Percentiles rank a stretch among this genome's conserved stretches.
These are phyloP conservation scores for Epinephelus awoara DNA, from an alignment of 2,797 vertebrate species.

Conservation along the genomic window DNA sequence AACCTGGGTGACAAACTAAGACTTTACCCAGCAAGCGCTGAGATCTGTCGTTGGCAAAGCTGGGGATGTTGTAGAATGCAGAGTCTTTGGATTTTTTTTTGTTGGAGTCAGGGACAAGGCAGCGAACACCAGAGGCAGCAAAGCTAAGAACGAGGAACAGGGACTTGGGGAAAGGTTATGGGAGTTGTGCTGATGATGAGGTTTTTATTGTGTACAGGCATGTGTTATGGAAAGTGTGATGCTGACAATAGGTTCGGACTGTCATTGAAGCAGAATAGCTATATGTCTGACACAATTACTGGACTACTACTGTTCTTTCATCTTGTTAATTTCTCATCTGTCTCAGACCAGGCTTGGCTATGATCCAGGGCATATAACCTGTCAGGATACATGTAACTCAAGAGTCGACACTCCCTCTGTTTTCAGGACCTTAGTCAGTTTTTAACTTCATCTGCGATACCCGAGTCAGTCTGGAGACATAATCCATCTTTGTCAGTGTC, in stretches of 20 bases:
- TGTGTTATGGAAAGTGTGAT: constrained; percentile 32
- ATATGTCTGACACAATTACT: background rate
- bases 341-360: background rate
- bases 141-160: constrained; percentile 15
- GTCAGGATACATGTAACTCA: constrained; percentile 27
- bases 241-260: constrained; percentile 13
- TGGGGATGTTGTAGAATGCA: constrained; percentile 37
- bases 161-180: background rate
- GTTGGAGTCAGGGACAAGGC: constrained; percentile 35
- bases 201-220: constrained; percentile 23
- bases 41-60: constrained; percentile 47
- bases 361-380: constrained; percentile 11
- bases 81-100: constrained; percentile 39
- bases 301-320: constrained; percentile 1
- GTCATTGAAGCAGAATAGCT: background rate
- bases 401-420: background rate
- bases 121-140: constrained; percentile 8
- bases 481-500: constrained; percentile 24
- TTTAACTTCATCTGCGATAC: constrained; percentile 14
- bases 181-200: constrained; percentile 37
- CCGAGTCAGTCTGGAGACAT: constrained; percentile 9
- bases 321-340: constrained; percentile 32
- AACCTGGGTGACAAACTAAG: constrained; percentile 62
- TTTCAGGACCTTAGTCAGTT: constrained; percentile 15
- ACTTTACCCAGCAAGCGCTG: constrained; percentile 38